These are phyloP conservation scores for Hypolimnas misippus DNA, from an alignment of 2,888 invertebrate species.

Conservation along the genomic window DNA sequence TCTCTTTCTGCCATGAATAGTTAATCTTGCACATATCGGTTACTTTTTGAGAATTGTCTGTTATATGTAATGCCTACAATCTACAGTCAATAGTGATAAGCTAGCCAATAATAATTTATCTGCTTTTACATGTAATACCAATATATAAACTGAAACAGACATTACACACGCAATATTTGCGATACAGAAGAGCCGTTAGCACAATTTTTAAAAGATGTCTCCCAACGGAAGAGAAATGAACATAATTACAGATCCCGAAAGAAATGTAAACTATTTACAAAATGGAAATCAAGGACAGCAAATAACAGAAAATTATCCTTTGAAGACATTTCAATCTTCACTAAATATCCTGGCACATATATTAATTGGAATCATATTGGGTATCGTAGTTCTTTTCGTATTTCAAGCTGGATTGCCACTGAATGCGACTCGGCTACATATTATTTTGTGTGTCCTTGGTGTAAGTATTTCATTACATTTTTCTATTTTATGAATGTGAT, in stretches of 20 bases:
- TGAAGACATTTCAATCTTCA: constrained; percentile 57
- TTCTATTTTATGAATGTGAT: too few species aligned
- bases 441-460: constrained; percentile 68
- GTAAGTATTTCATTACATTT: constrained; percentile 54
- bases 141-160: constrained; percentile 40
- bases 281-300: constrained; percentile 12
- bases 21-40: too few species aligned
- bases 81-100: too few species aligned
- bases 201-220: constrained; percentile 49
- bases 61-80: too few species aligned
- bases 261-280: constrained; percentile 33
- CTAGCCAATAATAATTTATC: too few species aligned
- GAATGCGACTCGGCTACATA: constrained; percentile 56
- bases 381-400: constrained; percentile 53
- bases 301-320: constrained; percentile 43
- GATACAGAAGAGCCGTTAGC: constrained; percentile 24
- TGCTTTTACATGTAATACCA: constrained; percentile 30
- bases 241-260: constrained; percentile 38
- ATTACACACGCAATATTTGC: constrained; percentile 28
- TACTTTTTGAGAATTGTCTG: too few species aligned
- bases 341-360: constrained; percentile 61
- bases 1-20: too few species aligned
- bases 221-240: constrained; percentile 48
- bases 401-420: constrained; percentile 57
- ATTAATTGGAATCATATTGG: constrained; percentile 65